Evolutionary conservation across 2,113 vertebrate species (phyloP), one percentile per base, ranked within the genome.

Genomic region (Geococcyx californianus): DNA sequence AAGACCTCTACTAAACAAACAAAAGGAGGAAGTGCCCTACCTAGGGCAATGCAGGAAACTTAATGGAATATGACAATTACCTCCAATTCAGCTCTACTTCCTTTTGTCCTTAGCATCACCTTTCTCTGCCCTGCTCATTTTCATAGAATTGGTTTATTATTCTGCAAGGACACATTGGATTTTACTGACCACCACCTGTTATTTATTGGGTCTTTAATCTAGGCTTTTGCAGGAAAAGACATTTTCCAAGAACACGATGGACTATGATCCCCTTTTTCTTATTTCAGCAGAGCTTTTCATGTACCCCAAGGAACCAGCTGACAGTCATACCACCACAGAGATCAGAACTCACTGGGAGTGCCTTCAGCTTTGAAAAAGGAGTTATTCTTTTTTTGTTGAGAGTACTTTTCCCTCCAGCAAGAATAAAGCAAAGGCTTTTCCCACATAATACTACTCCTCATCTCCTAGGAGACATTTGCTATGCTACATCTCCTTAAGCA

Each of bases 1-100:
- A 84, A 81, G 63, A 68, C 44, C 16, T 88, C 55, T 20, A 64
- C 47, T 83, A 80, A 86, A 38, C 31, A 64, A 87, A 93, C 86
- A 94, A 95, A 95, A 79, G 89, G 72, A 92, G 86, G 94, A 96
- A 96, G 44, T 45, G 75, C 83, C 86, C 75, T 86, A 64, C 40
- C 66, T 64, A 45, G 10, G 67, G 75, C 83, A 94, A 83, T 29
- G 58, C 49, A 92, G 91, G 93, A 96, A 90, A 87, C 36, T 45
- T 38, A 40, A 85, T 60, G 44, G 62, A 81, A 60, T 76, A 76
- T 25, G 58, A 79, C 26, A 2, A 88, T 93, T 92, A 88, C 76
- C 83, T 96, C 76, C 75, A 93, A 90, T 80, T 93, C 72, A 90
- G 72, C 10, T 2, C 73, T 76, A 60, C 40, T 94, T 96, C 94